phyloP scores from a whole-genome alignment of 2,888 invertebrate genomes.

The Rambutsinella grinnellia region DNA sequence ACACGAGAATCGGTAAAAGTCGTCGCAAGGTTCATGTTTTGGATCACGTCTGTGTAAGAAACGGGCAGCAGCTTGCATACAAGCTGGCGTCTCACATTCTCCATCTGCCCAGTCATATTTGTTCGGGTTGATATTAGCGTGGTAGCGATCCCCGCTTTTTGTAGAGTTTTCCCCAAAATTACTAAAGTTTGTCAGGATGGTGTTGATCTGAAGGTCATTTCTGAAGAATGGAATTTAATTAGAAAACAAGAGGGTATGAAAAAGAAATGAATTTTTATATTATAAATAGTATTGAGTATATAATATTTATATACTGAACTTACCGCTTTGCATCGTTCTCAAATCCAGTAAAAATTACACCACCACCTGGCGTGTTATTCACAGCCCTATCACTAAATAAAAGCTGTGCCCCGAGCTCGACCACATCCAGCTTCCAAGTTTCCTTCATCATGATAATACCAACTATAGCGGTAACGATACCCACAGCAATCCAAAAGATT shows the following conservation, averaged over 20 bases:
- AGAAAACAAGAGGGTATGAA: too few species aligned
- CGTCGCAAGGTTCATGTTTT: constrained; percentile 67
- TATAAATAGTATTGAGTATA: too few species aligned
- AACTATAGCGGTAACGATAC: constrained; percentile 22
- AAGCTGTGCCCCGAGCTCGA: constrained; percentile 19
- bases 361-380: background rate
- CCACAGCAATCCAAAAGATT: constrained; percentile 32
- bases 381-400: constrained; percentile 3
- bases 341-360: too few species aligned
- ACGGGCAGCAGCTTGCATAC: constrained; percentile 68
- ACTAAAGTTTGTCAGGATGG: too few species aligned
- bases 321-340: too few species aligned
- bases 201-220: too few species aligned
- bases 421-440: constrained; percentile 35
- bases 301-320: too few species aligned
- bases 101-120: constrained; percentile 31
- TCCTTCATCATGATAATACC: constrained; percentile 35
- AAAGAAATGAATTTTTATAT: too few species aligned
- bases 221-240: too few species aligned
- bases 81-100: constrained; percentile 67
- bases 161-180: too few species aligned
- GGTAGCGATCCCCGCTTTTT: too few species aligned
- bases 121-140: background rate
- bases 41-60: constrained; percentile 68
- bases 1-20: constrained; percentile 69